Conservation (phyloP, 2,113 vertebrate species). For the Illadopsis cleaveri region DNA sequence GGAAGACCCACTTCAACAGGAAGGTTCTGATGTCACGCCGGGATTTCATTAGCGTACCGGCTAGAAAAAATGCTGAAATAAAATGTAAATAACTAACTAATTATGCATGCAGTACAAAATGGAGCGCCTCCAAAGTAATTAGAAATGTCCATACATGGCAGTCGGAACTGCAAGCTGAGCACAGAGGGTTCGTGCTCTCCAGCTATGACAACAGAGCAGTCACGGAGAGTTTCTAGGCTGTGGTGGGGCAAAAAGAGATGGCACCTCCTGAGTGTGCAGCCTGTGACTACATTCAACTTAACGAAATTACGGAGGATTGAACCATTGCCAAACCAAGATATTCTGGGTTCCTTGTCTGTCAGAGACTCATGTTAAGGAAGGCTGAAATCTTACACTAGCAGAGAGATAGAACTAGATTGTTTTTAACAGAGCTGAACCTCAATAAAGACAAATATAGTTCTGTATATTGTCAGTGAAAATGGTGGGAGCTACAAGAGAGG, state of each 20-base stretch:
- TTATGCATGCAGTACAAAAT: constrained; percentile 53
- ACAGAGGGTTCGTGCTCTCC: background rate
- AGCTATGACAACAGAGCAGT: background rate
- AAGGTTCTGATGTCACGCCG: constrained; percentile 37
- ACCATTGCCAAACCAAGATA: background rate
- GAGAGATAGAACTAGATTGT: background rate
- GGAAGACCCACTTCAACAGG: constrained; percentile 31
- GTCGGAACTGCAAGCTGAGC: background rate
- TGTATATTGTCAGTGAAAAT: background rate
- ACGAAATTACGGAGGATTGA: background rate
- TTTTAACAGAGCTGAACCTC: background rate
- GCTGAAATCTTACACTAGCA: background rate
- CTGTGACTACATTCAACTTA: background rate
- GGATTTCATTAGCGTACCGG: constrained; percentile 40
- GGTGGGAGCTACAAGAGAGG: background rate
- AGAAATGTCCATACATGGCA: constrained; percentile 42
- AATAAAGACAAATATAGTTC: background rate
- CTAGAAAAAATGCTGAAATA: constrained; percentile 38
- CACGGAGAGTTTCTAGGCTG: background rate
- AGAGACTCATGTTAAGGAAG: background rate
- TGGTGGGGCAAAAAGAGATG: background rate
- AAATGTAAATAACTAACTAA: constrained; percentile 63
- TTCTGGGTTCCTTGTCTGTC: background rate
- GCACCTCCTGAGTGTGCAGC: background rate
- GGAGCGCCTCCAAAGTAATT: constrained; percentile 29